Evolutionary conservation across 2,113 vertebrate species (phyloP).

Genomic region (Callospermophilus lateralis): DNA sequence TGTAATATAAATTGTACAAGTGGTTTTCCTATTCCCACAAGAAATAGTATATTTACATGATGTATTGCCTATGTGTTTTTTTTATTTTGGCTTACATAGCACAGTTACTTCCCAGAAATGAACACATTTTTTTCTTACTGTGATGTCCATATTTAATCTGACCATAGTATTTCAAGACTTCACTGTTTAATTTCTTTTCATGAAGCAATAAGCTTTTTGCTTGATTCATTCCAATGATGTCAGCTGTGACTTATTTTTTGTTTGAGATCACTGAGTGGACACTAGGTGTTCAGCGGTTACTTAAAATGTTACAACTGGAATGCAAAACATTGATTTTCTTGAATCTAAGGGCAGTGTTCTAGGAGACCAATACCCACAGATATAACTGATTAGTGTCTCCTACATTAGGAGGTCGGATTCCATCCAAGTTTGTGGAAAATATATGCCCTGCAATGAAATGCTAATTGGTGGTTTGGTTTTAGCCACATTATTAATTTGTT

Average conservation of each 20-base stretch:
- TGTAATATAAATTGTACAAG: neutral
- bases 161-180: neutral
- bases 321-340: constrained; percentile 8
- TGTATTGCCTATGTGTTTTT: neutral
- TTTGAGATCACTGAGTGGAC: neutral
- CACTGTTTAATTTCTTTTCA: neutral
- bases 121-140: neutral
- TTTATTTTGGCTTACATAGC: neutral
- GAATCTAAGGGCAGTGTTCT: neutral
- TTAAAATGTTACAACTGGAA: constrained; percentile 10
- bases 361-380: no score
- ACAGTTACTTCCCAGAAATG: neutral
- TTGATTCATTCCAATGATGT: neutral
- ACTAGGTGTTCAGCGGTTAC: accelerated
- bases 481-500: neutral
- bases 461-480: neutral
- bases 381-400: neutral
- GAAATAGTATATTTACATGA: neutral
- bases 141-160: neutral
- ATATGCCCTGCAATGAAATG: neutral
- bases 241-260: neutral
- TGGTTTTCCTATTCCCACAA: neutral
- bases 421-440: neutral
- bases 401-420: neutral
- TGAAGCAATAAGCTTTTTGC: neutral